Evolutionary conservation across 2,888 invertebrate genomes (phyloP), one percentile per base, ranked within the genome.

Genomic region (Boloria selene): DNA sequence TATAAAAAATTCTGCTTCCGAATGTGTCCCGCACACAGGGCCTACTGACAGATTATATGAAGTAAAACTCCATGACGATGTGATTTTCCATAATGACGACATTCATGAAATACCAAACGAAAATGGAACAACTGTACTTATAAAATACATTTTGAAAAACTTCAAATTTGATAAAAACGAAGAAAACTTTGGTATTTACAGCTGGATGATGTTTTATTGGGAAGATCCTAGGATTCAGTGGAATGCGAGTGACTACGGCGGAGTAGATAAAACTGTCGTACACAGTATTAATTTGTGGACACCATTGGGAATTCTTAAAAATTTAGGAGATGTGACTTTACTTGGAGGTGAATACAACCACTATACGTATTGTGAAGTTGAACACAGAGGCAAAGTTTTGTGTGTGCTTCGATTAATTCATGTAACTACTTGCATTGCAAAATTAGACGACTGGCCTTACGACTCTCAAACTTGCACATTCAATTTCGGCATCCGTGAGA

Each of bases 371-470:
- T 84, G 84, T 44, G 2, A 3, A 4, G 22, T 81, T 1, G 51
- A 38, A 0, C 63, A 60, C n/a, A 54, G 13, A 7, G 85, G 85
- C 0, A 0, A 14, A 0, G 69, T 82, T 0, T 0, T 5, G 0
- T 81, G 81, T 18, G 13, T 66, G 0, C 47, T 68, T 0, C 71
- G 53, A 1, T 1, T 64, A 0, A 26, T 42, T 0, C 64, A 73
- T 16, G 38, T 64, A 0, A 67, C 73, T 0, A 55, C 22, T 0
- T 85, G 86, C 55, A 61, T 45, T 0, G 67, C 77, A 0, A 75
- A 79, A n/a, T 61, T 83, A 0, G 72, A 45, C 0, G 70, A 82
- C 10, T 86, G 85, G 83, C 80, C 86, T 0, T 79, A 79, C 52
- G 81, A 83, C 31, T 64, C 69, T 0, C 79, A 82, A 58, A 72